These are phyloP conservation scores for Xenops minutus DNA, from an alignment of 2,797 vertebrate species.

Conservation along the genomic window DNA sequence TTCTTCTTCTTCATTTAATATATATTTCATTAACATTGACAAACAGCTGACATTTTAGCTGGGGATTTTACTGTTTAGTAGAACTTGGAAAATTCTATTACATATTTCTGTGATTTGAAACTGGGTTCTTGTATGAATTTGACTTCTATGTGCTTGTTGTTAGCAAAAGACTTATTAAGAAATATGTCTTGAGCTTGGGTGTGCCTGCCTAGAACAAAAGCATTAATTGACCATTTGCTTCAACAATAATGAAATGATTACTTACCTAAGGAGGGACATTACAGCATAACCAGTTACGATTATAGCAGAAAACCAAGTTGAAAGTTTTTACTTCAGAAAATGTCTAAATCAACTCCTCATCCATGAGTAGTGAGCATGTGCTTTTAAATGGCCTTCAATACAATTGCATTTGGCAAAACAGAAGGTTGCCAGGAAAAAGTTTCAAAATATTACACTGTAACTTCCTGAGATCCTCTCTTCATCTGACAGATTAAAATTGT, in stretches of 20 bases:
- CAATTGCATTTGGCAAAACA: background rate
- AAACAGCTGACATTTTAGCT: background rate
- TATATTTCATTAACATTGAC: background rate
- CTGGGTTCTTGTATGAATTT: background rate
- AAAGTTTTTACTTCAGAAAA: background rate
- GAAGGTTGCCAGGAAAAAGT: background rate
- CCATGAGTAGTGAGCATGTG: background rate
- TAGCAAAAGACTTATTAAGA: background rate
- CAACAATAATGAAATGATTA: background rate
- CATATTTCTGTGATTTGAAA: background rate
- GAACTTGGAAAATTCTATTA: background rate
- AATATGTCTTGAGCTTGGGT: background rate
- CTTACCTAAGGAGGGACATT: background rate
- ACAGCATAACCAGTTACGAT: background rate
- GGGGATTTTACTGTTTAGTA: background rate
- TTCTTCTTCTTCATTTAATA: background rate
- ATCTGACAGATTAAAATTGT: background rate
- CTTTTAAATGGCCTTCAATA: background rate
- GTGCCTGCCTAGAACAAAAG: background rate
- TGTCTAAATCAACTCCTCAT: background rate
- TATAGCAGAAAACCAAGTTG: background rate
- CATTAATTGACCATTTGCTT: background rate
- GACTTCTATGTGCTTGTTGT: background rate
- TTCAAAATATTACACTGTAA: background rate
- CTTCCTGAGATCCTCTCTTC: background rate